Percentiles rank a stretch among this genome's conserved stretches.
phyloP scores from a whole-genome alignment of 2,888 invertebrate genomes.

The Suillia variegata region DNA sequence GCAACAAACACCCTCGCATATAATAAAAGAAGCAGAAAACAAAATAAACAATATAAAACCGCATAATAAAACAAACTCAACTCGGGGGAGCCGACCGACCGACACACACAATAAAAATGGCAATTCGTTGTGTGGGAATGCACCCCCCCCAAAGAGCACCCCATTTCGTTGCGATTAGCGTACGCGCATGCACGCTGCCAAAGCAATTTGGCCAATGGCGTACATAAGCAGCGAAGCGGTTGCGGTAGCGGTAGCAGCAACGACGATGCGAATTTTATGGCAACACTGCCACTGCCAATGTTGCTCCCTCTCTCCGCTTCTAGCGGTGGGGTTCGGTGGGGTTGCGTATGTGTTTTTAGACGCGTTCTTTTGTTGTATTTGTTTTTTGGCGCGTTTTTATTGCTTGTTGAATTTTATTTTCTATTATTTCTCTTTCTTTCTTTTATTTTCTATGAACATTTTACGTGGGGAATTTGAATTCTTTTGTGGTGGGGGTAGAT shows the following conservation, averaged over 20 bases:
- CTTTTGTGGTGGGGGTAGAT: neutral
- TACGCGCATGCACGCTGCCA: neutral
- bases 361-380: conserved; percentile 37
- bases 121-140: neutral
- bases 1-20: too few species aligned
- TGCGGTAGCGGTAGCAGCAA: conserved; percentile 18
- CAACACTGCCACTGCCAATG: neutral
- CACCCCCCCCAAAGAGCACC: neutral
- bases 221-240: conserved; percentile 34
- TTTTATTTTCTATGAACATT: neutral
- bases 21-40: too few species aligned
- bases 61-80: conserved; percentile 19
- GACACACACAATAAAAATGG: neutral
- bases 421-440: conserved; percentile 1
- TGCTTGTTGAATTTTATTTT: conserved; percentile 26
- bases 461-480: neutral
- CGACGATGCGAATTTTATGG: conserved; percentile 27
- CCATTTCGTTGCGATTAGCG: neutral
- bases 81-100: conserved; percentile 22
- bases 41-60: neutral
- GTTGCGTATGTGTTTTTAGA: conserved; percentile 36
- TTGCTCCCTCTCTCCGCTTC: neutral
- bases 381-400: conserved; percentile 47
- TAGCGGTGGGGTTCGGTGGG: neutral
- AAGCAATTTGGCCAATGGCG: conserved; percentile 45